Base-by-base conservation (phyloP, 2,888 invertebrate genomes). In the Diarsia brunnea region DNA sequence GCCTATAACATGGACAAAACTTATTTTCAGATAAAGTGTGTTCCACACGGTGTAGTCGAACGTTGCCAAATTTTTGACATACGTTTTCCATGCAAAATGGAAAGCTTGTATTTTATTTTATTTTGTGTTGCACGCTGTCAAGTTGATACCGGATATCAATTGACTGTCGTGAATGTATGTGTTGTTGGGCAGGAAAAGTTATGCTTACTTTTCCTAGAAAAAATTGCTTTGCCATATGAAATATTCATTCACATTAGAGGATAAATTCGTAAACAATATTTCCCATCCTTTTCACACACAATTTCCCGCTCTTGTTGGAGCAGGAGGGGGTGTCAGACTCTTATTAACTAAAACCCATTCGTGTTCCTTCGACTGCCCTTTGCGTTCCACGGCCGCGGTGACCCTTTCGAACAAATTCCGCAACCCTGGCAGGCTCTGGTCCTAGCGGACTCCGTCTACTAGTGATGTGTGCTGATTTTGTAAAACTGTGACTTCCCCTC, bases 91-190 rank as follows among this genome's bases (percentile, higher is more conserved):
- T 45, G 12, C 16, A 45, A 31, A 45, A 47, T n/a, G 11, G 45
- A n/a, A 63, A 45, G 65, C n/a, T 11, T 71, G 27, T 27, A 31
- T 43, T 43, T 16, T 53, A 43, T 43, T 53, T 53, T 16, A 19
- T 69, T 21, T 53, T 51, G n/a, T 51, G n/a, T 67, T 19, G 16
- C 31, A 51, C 21, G n/a, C n/a, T 19, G 27, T 27, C 43, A 12
- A 51, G 16, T 71, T 43, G 24, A 2, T 69, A 27, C 21, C 16
- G 51, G 27, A 38, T 70, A 69, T 21, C 43, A 27, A 69, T 69
- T 19, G 21, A 3, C 10, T 47, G 12, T 38, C 24, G 47, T 24
- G 69, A 31, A 38, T 64, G 16, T 16, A 21, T 69, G 31, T 68
- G n/a, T 8, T 38, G 47, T 67, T 47, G 47, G 10, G 0, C 4